phyloP scores from a whole-genome alignment of 2,113 vertebrate species.

The Rutilus rutilus region DNA sequence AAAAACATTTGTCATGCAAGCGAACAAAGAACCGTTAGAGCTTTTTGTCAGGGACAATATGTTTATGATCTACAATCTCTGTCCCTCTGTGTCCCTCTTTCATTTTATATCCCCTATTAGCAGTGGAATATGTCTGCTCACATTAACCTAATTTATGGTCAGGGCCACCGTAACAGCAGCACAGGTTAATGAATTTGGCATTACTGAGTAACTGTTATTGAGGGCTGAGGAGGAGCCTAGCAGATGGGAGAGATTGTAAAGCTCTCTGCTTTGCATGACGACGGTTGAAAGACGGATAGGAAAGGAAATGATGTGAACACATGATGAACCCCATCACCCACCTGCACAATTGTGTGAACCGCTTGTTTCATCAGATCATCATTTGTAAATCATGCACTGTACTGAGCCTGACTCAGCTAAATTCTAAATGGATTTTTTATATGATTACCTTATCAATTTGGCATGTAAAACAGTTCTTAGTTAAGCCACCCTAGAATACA shows the following conservation, averaged over 20 bases:
- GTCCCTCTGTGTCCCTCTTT: slow-evolving; percentile 74
- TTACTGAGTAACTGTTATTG: slow-evolving; percentile 97
- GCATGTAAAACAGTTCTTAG: neutral
- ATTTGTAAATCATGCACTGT: neutral
- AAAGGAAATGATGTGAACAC: slow-evolving; percentile 34
- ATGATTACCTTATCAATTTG: slow-evolving; percentile 41
- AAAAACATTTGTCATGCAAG: slow-evolving; percentile 41
- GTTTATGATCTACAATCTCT: slow-evolving; percentile 69
- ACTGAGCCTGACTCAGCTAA: neutral
- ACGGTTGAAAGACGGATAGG: slow-evolving; percentile 38
- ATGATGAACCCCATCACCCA: slow-evolving; percentile 15
- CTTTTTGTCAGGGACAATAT: slow-evolving; percentile 44
- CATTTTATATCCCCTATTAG: slow-evolving; percentile 82
- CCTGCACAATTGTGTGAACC: slow-evolving; percentile 7
- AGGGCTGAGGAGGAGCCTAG: slow-evolving; percentile 96
- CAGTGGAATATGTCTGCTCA: slow-evolving; percentile 76
- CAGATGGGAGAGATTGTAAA: slow-evolving; percentile 72
- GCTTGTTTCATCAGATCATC: neutral
- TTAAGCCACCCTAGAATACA: neutral
- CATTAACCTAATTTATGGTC: slow-evolving; percentile 82
- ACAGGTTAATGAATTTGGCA: slow-evolving; percentile 97
- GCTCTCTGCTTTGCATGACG: slow-evolving; percentile 34
- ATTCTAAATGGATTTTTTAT: slow-evolving; percentile 35
- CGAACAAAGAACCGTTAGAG: slow-evolving; percentile 41
- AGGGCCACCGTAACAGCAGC: slow-evolving; percentile 75